phyloP scores from a whole-genome alignment of 2,113 vertebrate genomes.

The Coreoperca whiteheadi region DNA sequence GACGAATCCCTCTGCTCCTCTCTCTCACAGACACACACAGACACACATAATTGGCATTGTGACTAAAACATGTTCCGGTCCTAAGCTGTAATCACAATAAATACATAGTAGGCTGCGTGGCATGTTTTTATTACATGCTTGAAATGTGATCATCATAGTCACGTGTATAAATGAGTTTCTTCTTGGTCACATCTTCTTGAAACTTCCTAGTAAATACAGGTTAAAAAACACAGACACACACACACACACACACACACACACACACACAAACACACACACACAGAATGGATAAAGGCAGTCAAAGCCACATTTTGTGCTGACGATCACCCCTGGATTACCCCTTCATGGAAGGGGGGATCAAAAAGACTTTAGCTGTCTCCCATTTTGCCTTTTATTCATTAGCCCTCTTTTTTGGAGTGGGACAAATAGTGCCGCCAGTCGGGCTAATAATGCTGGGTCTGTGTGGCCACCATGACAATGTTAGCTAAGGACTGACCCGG shows the following conservation, averaged over 20 bases:
- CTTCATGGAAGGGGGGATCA: conserved; percentile 83
- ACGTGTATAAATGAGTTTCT: background rate
- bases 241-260: conserved; percentile 25
- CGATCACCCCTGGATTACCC: conserved; percentile 79
- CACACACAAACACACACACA: conserved; percentile 34
- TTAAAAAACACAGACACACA: conserved; percentile 1
- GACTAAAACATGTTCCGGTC: background rate
- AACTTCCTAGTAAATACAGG: conserved; percentile 20
- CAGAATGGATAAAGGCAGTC: conserved; percentile 53
- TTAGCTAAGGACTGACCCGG: conserved; percentile 59
- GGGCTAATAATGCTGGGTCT: conserved; percentile 73
- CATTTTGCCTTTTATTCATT: conserved; percentile 77
- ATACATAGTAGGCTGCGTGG: background rate
- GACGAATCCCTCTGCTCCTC: background rate
- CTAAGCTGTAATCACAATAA: conserved; percentile 34
- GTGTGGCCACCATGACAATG: conserved; percentile 76
- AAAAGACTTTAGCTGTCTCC: conserved; percentile 82
- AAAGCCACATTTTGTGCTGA: conserved; percentile 84
- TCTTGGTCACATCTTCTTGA: conserved; percentile 9
- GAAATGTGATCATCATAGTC: background rate
- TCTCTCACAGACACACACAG: background rate
- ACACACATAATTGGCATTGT: conserved; percentile 11
- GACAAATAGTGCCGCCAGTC: conserved; percentile 81
- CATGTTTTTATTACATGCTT: conserved; percentile 33
- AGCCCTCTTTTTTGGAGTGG: conserved; percentile 75